Evolutionary conservation across 1,140 invertebrate species (phyloP), one percentile per base, ranked within the genome.

Genomic region (Drosophila elegans): DNA sequence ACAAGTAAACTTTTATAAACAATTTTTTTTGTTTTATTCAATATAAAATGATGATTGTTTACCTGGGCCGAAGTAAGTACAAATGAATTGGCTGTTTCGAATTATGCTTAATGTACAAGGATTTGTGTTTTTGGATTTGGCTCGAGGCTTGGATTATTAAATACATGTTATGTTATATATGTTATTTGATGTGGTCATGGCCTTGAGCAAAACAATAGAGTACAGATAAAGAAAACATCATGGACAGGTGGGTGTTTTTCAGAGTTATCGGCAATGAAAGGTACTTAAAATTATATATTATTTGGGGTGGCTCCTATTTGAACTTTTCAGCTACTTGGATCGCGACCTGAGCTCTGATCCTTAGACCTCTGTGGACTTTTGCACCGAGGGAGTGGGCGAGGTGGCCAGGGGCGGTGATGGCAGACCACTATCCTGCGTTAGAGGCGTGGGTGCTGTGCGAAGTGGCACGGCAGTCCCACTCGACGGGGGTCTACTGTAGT

Each of bases 291-390:
- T 41, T 78, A 77, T 21, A 56, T 75, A 68, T 84, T 83, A 80
- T 54, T 84, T 67, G 52, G 56, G 53, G 53, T 74, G 66, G 85
- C 77, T 81, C 56, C 48, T 71, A 90, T 90, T 90, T 90, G 85
- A 90, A 90, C 85, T 90, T 90, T 79, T 49, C 75, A 85, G 81
- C 78, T 84, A 62, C 21, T 45, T 45, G 64, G 48, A 51, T 32
- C 48, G 51, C 52, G 63, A 45, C 1, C 16, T 53, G 38, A 59
- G 52, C 72, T 45, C 38, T 64, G 61, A 80, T 57, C 56, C 69
- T 91, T 12, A 92, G 34, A 92, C 92, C 80, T 92, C 92, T 11
- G 92, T 92, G 62, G 92, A 92, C 64, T 85, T 91, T 71, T 92
- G 91, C 45, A 86, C 81, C 9, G 89, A 92, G 21, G 91, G 91